phyloP scores from a whole-genome alignment of 2,888 invertebrate species.

The Acleris emargana region DNA sequence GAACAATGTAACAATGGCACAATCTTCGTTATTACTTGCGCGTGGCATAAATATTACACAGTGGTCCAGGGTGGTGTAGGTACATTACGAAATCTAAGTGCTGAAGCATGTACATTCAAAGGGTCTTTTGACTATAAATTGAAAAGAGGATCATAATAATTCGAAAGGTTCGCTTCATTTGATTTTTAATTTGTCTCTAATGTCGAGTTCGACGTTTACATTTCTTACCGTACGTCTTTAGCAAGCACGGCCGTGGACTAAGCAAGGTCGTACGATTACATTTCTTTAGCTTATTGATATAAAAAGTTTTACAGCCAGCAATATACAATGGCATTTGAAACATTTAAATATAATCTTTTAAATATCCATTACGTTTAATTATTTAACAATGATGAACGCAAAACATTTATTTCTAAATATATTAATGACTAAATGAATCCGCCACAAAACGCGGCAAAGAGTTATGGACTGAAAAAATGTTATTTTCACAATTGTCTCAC shows the following conservation, averaged over 20 bases:
- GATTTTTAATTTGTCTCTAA: too few species aligned
- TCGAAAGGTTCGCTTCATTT: too few species aligned
- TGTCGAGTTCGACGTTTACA: too few species aligned
- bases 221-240: too few species aligned
- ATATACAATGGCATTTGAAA: not conserved
- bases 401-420: slow-evolving; percentile 10
- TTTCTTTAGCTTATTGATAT: too few species aligned
- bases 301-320: not conserved
- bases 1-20: slow-evolving; percentile 1
- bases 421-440: slow-evolving; percentile 29
- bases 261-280: too few species aligned
- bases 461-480: slow-evolving; percentile 63
- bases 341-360: slow-evolving; percentile 1
- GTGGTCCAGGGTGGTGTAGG: slow-evolving; percentile 16
- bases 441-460: slow-evolving; percentile 42
- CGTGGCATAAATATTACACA: slow-evolving; percentile 21
- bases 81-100: not conserved
- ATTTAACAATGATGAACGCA: slow-evolving; percentile 12
- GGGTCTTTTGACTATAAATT: too few species aligned
- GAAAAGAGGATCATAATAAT: too few species aligned
- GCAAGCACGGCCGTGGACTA: too few species aligned
- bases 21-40: slow-evolving; percentile 7
- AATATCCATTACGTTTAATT: not conserved
- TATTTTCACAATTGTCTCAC: slow-evolving; percentile 69
- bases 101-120: too few species aligned